phyloP scores from a whole-genome alignment of 2,113 vertebrate genomes.

The Hipposideros armiger region DNA sequence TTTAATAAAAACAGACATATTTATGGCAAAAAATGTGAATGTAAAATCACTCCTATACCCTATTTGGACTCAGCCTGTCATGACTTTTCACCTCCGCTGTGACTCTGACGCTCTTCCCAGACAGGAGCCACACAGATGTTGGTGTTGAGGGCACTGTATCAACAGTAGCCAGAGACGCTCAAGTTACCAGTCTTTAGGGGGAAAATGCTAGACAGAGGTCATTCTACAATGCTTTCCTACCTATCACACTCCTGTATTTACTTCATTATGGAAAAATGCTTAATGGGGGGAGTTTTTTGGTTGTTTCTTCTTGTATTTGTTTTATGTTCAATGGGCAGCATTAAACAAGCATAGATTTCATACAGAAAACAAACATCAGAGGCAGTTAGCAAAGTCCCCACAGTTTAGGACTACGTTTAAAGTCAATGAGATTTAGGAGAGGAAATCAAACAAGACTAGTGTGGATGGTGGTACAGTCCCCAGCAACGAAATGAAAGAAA shows the following conservation, averaged over 20 bases:
- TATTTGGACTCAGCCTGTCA: background rate
- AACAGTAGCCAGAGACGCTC: background rate
- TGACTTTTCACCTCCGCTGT: background rate
- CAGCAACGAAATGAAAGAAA: background rate
- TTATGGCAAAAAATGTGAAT: background rate
- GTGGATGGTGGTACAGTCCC: background rate
- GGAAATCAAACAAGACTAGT: background rate
- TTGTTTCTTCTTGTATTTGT: background rate
- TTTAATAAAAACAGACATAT: background rate
- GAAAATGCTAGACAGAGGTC: background rate
- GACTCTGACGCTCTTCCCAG: background rate
- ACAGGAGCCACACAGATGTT: background rate
- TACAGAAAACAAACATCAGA: background rate
- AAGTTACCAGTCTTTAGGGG: background rate
- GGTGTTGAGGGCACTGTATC: background rate
- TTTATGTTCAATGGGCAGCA: background rate
- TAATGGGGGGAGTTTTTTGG: background rate
- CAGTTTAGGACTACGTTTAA: background rate
- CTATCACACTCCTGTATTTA: background rate
- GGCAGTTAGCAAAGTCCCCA: background rate
- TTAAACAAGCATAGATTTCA: background rate
- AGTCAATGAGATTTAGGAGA: background rate
- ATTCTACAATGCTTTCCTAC: background rate
- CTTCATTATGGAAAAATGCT: background rate
- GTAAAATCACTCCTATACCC: background rate